These are phyloP conservation scores for Lampris megalopsis DNA, from an alignment of 2,113 vertebrate genomes.

Conservation along the genomic window DNA sequence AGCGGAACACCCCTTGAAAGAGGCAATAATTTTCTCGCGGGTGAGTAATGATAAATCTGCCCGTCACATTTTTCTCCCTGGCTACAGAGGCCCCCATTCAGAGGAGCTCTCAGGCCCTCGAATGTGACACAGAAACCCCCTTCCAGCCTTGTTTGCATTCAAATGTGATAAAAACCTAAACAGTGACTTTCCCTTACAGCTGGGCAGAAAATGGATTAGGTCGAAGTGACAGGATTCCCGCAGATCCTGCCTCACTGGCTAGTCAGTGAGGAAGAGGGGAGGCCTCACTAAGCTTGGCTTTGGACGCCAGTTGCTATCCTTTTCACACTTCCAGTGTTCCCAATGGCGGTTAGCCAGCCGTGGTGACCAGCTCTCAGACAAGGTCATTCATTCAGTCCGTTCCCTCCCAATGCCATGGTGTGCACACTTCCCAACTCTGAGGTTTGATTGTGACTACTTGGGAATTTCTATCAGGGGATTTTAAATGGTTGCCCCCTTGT, in stretches of 20 bases:
- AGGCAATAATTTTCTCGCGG: conserved; percentile 84
- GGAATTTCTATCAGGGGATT: not conserved
- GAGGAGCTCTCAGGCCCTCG: conserved; percentile 83
- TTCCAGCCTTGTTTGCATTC: conserved; percentile 93
- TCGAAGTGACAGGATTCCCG: conserved; percentile 83
- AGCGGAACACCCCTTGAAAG: conserved; percentile 79
- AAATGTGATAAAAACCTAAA: conserved; percentile 90
- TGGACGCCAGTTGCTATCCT: conserved; percentile 73
- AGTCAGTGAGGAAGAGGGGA: conserved; percentile 79
- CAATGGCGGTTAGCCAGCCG: conserved; percentile 75
- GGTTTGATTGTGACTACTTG: not conserved
- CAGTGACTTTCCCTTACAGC: conserved; percentile 88
- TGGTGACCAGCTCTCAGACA: conserved; percentile 70
- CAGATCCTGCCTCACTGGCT: conserved; percentile 50
- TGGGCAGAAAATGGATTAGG: conserved; percentile 93
- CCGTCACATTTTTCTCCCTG: conserved; percentile 95
- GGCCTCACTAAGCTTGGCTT: conserved; percentile 78
- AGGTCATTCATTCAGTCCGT: conserved; percentile 50
- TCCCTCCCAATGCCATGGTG: conserved; percentile 46
- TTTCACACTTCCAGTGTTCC: conserved; percentile 75
- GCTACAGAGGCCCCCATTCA: conserved; percentile 93
- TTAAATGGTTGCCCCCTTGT: not conserved
- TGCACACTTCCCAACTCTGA: conserved; percentile 17
- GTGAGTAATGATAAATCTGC: conserved; percentile 89
- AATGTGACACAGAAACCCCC: conserved; percentile 84